These are phyloP conservation scores for Chrysodeixis includens DNA, from an alignment of 2,888 invertebrate species.

Conservation along the genomic window DNA sequence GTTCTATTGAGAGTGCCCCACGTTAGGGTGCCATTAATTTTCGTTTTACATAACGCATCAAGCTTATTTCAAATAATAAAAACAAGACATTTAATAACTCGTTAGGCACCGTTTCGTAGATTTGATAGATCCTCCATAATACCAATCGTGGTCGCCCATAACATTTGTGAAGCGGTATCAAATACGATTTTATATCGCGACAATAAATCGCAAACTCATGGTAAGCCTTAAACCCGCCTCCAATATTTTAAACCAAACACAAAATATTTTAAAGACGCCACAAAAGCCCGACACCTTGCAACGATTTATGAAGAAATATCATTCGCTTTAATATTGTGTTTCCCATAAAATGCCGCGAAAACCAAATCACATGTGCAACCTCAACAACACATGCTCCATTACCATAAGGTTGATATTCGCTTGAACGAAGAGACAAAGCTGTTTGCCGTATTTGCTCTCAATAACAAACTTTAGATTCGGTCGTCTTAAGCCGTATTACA, in stretches of 20 bases:
- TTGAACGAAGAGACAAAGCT: constrained; percentile 19
- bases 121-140: neutral
- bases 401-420: constrained; percentile 37
- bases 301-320: constrained; percentile 75
- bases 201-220: constrained; percentile 32
- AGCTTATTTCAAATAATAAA: neutral
- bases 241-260: constrained; percentile 53
- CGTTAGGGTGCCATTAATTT: constrained; percentile 2
- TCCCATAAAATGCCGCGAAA: constrained; percentile 57
- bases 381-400: constrained; percentile 15
- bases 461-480: constrained; percentile 29
- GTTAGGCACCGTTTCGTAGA: neutral
- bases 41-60: neutral
- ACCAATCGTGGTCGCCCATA: constrained; percentile 6
- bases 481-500: constrained; percentile 18
- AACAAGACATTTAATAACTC: neutral
- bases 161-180: constrained; percentile 28
- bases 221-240: constrained; percentile 37
- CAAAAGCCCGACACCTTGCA: constrained; percentile 62
- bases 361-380: constrained; percentile 27
- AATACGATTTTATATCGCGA: constrained; percentile 25
- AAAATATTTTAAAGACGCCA: constrained; percentile 57
- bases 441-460: constrained; percentile 42
- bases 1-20: neutral
- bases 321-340: constrained; percentile 70